phyloP scores from a whole-genome alignment of 2,113 vertebrate species.

The Otis tarda region DNA sequence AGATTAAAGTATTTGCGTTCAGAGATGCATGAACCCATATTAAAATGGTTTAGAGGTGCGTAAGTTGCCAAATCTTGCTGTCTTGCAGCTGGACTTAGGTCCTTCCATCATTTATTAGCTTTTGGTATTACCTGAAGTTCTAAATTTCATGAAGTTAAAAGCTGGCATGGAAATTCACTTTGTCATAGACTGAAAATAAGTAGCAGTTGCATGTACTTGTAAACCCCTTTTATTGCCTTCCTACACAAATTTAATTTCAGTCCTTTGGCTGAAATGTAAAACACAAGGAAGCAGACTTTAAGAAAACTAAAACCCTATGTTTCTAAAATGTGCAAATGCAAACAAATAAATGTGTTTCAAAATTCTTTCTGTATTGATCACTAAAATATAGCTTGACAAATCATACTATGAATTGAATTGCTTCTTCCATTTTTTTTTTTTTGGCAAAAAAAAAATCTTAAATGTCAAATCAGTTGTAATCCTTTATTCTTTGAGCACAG shows the following conservation, averaged over 20 bases:
- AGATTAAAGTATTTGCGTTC: not conserved
- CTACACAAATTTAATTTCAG: not conserved
- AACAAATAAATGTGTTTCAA: not conserved
- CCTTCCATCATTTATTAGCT: not conserved
- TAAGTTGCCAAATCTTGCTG: not conserved
- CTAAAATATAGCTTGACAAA: not conserved
- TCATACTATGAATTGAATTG: not conserved
- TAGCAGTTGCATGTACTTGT: not conserved
- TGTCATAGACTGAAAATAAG: not conserved
- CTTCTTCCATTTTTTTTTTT: not conserved
- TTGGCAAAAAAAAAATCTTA: not conserved
- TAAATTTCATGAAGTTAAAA: not conserved
- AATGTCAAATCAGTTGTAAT: not conserved
- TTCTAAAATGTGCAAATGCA: not conserved
- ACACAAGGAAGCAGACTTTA: not conserved
- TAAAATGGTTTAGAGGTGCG: not conserved
- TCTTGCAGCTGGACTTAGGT: not conserved
- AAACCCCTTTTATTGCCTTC: slow-evolving; percentile 14
- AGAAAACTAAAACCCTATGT: not conserved
- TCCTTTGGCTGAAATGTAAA: not conserved
- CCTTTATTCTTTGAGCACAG: not conserved
- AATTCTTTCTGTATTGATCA: not conserved
- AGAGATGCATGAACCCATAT: not conserved
- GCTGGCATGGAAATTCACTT: not conserved
- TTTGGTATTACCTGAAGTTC: not conserved